Evolutionary conservation across 2,888 invertebrate species (phyloP).

Genomic region (Drosophila maculinotata): DNA sequence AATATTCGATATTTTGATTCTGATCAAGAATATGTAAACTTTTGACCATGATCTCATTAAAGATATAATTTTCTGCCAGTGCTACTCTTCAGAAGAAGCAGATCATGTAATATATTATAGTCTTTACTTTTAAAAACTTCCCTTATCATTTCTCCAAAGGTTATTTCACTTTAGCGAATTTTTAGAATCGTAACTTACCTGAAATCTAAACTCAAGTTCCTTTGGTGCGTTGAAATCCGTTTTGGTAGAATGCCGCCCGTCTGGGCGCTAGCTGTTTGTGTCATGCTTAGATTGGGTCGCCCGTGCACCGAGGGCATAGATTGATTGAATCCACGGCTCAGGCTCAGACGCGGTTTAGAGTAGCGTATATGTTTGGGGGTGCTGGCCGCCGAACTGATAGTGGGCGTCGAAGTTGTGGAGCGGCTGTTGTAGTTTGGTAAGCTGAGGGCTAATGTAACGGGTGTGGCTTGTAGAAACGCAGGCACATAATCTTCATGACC

Average conservation of each 20-base stretch:
- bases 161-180: no score
- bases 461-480: constrained; percentile 73
- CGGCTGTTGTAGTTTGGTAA: constrained; percentile 65
- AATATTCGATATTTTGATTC: neutral
- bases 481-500: constrained; percentile 72
- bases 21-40: no score
- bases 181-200: constrained; percentile 87
- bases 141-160: neutral
- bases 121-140: neutral
- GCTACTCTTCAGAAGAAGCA: no score
- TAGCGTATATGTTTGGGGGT: constrained; percentile 84
- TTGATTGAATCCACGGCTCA: constrained; percentile 84
- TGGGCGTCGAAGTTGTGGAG: constrained; percentile 46
- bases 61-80: no score
- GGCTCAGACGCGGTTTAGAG: constrained; percentile 83
- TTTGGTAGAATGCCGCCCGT: constrained; percentile 72
- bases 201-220: constrained; percentile 95
- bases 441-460: constrained; percentile 82
- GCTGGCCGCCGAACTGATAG: constrained; percentile 81
- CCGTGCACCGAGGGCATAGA: constrained; percentile 85
- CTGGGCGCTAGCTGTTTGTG: constrained; percentile 32
- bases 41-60: no score
- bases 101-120: no score
- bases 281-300: constrained; percentile 81
- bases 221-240: constrained; percentile 89